Evolutionary conservation across 2,888 invertebrate species (phyloP).

Genomic region (Dasypogon diadema): DNA sequence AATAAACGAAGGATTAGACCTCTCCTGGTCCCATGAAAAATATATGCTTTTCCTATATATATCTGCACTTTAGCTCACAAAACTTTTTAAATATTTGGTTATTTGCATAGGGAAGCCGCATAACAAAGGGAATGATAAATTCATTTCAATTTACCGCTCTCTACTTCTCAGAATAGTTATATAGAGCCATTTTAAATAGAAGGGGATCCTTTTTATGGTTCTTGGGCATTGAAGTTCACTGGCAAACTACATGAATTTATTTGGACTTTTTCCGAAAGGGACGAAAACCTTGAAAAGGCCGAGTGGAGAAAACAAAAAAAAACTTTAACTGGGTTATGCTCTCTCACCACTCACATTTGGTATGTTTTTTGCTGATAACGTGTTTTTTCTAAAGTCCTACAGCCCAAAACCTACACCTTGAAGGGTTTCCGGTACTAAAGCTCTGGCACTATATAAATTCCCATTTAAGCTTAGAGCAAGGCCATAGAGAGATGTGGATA

Average conservation of each 20-base stretch:
- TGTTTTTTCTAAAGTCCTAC: not conserved
- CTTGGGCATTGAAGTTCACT: constrained; percentile 7
- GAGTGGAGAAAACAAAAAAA: not conserved
- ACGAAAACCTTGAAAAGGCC: constrained; percentile 18
- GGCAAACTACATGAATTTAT: constrained; percentile 28
- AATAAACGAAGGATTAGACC: constrained; percentile 46
- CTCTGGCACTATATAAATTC: constrained; percentile 19
- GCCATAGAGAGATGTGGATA: not conserved
- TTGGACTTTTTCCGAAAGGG: constrained; percentile 1
- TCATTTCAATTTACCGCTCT: constrained; percentile 32
- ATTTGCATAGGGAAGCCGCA: not conserved
- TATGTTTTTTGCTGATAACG: constrained; percentile 46
- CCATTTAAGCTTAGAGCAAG: constrained; percentile 12
- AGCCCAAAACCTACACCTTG: not conserved
- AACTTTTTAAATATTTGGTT: constrained; percentile 41
- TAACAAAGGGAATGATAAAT: constrained; percentile 38
- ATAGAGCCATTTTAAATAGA: constrained; percentile 24
- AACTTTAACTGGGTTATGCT: not conserved
- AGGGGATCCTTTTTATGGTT: not conserved
- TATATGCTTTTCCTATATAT: constrained; percentile 2
- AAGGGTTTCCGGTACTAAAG: not conserved
- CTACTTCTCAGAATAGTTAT: not conserved
- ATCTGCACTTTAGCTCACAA: not conserved
- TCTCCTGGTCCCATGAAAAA: constrained; percentile 26
- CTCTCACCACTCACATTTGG: constrained; percentile 25